Evolutionary conservation across 2,113 vertebrate genomes (phyloP).

Genomic region (Uria aalge): DNA sequence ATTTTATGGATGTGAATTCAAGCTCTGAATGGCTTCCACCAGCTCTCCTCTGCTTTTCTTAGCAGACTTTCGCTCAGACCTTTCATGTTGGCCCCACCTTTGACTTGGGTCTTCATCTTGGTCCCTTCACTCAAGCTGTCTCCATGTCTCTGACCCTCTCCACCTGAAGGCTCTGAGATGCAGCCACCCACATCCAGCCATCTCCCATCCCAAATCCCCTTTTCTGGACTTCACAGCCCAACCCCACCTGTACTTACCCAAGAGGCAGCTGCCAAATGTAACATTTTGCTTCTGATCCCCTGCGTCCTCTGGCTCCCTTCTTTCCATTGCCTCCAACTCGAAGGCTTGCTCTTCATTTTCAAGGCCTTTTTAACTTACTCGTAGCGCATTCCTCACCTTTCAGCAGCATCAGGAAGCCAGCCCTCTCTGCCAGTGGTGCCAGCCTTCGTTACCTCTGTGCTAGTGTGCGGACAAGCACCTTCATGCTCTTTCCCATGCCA

Average conservation of each 20-base stretch:
- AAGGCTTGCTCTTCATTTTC: not conserved
- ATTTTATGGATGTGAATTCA: not conserved
- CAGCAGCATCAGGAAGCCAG: not conserved
- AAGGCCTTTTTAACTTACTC: not conserved
- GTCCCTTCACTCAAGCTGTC: not conserved
- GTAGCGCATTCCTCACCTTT: not conserved
- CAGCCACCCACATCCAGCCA: not conserved
- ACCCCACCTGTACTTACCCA: not conserved
- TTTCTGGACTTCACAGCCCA: not conserved
- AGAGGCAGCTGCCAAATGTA: not conserved
- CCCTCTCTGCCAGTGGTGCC: not conserved
- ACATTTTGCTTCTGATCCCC: not conserved
- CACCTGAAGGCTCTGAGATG: not conserved
- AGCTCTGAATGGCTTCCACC: not conserved
- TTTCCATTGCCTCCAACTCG: not conserved
- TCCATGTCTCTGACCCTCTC: not conserved
- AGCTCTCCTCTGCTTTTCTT: not conserved
- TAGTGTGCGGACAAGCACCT: not conserved
- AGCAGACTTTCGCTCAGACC: not conserved
- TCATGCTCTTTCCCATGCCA: not conserved
- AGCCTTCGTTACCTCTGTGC: rapidly evolving
- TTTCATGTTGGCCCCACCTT: not conserved
- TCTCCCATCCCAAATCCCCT: not conserved
- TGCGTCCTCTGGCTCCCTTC: not conserved
- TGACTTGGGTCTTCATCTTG: not conserved